These are phyloP conservation scores for Ellobium chinense DNA, from an alignment of 2,888 invertebrate genomes.

Conservation along the genomic window DNA sequence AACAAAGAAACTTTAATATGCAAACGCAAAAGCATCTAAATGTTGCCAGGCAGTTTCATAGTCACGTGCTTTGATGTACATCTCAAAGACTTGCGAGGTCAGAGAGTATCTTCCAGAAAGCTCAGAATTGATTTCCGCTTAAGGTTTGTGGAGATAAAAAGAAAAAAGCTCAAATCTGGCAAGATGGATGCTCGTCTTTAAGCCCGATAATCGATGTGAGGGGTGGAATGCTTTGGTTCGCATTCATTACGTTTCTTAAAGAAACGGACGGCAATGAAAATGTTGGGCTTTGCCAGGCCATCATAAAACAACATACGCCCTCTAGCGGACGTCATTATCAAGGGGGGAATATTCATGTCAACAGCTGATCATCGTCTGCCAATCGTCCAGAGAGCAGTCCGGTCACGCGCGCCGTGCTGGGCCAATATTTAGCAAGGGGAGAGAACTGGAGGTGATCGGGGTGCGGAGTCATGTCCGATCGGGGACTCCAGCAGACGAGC, in stretches of 20 bases:
- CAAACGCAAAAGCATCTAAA: no score
- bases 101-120: no score
- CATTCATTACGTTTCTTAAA: neutral
- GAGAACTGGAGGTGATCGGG: conserved; percentile 5
- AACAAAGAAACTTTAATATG: no score
- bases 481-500: neutral
- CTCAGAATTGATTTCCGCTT: neutral
- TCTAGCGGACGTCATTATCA: conserved; percentile 37
- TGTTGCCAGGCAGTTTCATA: no score
- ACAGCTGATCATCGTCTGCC: conserved; percentile 36
- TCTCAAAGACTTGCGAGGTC: no score
- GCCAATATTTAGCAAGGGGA: conserved; percentile 34
- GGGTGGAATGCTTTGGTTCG: no score
- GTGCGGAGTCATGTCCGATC: conserved; percentile 31
- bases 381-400: conserved; percentile 32
- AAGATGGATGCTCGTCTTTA: neutral
- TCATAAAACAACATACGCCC: conserved; percentile 37
- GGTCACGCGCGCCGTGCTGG: conserved; percentile 35
- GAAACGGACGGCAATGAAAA: conserved; percentile 5
- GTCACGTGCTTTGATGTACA: no score
- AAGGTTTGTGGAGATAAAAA: neutral
- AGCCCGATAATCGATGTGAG: no score
- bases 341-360: conserved; percentile 45
- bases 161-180: neutral
- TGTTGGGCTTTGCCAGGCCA: conserved; percentile 13